These are phyloP conservation scores for Schizaphis graminum DNA, from an alignment of 2,888 invertebrate species.

Conservation along the genomic window DNA sequence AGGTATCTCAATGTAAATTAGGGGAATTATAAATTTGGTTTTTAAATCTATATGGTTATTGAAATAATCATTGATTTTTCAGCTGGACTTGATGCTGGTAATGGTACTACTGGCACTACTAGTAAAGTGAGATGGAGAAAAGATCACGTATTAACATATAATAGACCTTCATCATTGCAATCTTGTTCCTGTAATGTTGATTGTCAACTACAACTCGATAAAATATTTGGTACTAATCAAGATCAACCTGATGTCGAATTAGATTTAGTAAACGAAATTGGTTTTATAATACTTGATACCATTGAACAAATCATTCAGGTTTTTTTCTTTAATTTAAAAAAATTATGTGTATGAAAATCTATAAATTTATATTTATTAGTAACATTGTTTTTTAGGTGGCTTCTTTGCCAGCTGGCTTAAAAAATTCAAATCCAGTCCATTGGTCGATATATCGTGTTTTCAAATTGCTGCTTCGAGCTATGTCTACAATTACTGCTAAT, in stretches of 20 bases:
- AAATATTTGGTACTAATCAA: constrained; percentile 73
- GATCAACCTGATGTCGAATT: constrained; percentile 83
- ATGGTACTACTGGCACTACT: neutral
- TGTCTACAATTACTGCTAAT: constrained; percentile 73
- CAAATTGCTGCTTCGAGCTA: constrained; percentile 87
- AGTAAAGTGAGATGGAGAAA: constrained; percentile 81
- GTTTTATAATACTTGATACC: constrained; percentile 87
- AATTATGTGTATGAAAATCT: neutral
- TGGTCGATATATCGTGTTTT: constrained; percentile 83
- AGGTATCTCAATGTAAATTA: neutral
- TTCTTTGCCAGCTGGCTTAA: constrained; percentile 70
- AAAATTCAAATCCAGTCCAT: constrained; percentile 72
- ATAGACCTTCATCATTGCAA: constrained; percentile 67
- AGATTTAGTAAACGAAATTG: constrained; percentile 87
- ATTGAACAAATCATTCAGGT: constrained; percentile 88
- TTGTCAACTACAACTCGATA: constrained; percentile 24
- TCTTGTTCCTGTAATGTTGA: neutral
- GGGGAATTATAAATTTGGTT: neutral
- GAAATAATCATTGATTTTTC: neutral
- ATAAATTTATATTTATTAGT: constrained; percentile 2
- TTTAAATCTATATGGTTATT: too few relatives aligned
- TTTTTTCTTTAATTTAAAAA: neutral
- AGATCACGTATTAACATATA: constrained; percentile 78
- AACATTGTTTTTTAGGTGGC: constrained; percentile 73
- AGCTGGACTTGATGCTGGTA: constrained; percentile 74